Evolutionary conservation across 2,888 invertebrate species (phyloP).

Genomic region (Eupeodes luniger): DNA sequence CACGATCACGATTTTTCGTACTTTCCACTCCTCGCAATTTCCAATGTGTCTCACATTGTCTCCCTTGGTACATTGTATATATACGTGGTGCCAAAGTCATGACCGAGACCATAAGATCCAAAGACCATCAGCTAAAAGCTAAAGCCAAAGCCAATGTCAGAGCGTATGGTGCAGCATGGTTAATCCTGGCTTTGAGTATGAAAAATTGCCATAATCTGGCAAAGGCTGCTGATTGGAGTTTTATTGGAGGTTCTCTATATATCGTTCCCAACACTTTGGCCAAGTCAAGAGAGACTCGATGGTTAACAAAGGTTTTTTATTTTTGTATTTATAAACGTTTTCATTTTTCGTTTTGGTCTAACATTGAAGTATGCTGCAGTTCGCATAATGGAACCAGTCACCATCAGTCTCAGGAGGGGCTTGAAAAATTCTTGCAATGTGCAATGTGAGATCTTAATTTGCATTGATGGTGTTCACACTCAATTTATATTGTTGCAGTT

Average conservation of each 20-base stretch:
- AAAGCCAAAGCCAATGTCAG: neutral
- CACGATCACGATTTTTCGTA: slow-evolving; percentile 69
- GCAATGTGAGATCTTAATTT: slow-evolving; percentile 71
- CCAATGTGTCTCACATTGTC: slow-evolving; percentile 28
- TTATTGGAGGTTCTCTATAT: slow-evolving; percentile 60
- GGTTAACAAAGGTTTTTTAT: slow-evolving; percentile 34
- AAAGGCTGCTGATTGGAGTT: slow-evolving; percentile 70
- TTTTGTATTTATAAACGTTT: neutral
- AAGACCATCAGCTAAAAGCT: neutral
- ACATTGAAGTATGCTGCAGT: slow-evolving; percentile 27
- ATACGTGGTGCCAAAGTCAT: slow-evolving; percentile 58
- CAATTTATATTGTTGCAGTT: slow-evolving; percentile 69
- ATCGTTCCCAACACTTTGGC: neutral
- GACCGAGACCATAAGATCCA: slow-evolving; percentile 42
- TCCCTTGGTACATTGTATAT: slow-evolving; percentile 14
- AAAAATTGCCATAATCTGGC: slow-evolving; percentile 71
- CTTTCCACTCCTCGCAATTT: neutral
- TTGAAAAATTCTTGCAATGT: slow-evolving; percentile 42
- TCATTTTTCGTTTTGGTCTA: neutral
- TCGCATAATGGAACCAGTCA: slow-evolving; percentile 14
- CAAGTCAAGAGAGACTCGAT: slow-evolving; percentile 2
- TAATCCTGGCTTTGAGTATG: slow-evolving; percentile 65
- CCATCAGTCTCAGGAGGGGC: slow-evolving; percentile 21
- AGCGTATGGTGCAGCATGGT: slow-evolving; percentile 33
- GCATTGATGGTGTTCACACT: slow-evolving; percentile 74